These are phyloP conservation scores for Drosophila pseudotakahashii DNA, from an alignment of 2,888 invertebrate genomes.

Conservation along the genomic window DNA sequence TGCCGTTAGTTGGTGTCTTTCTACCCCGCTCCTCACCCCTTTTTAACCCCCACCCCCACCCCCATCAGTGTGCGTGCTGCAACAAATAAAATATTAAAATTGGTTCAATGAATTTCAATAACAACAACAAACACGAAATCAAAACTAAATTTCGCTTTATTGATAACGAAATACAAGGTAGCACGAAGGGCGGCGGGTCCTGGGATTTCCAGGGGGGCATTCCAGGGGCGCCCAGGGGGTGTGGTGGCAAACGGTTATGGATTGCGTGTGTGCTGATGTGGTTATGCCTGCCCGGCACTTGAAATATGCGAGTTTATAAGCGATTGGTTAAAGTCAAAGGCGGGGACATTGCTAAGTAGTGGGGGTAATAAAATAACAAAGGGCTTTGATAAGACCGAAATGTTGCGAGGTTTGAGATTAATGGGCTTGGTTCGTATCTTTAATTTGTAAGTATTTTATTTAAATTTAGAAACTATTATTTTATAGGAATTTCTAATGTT, in stretches of 20 bases:
- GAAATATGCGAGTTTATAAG: constrained; percentile 51
- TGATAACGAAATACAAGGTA: constrained; percentile 77
- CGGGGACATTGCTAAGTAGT: neutral
- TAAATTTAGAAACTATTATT: neutral
- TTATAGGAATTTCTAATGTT: neutral
- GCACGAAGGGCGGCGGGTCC: constrained; percentile 21
- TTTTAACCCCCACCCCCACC: constrained; percentile 22
- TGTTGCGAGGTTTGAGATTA: neutral
- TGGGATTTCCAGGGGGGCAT: neutral
- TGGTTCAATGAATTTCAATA: constrained; percentile 82
- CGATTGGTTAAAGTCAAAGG: constrained; percentile 22
- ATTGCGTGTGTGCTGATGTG: constrained; percentile 55
- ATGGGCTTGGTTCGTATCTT: neutral
- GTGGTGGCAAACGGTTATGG: constrained; percentile 22
- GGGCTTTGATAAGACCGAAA: neutral
- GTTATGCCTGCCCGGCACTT: constrained; percentile 61
- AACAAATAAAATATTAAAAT: constrained; percentile 81
- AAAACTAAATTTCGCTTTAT: constrained; percentile 81
- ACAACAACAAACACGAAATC: constrained; percentile 80
- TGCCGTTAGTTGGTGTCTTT: constrained; percentile 63
- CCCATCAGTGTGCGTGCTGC: constrained; percentile 56
- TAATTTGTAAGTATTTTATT: neutral
- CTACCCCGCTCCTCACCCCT: constrained; percentile 23
- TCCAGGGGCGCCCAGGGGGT: neutral
- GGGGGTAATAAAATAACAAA: neutral